These are phyloP conservation scores for Telenomus remus DNA, from an alignment of 1,140 invertebrate species.

Conservation along the genomic window DNA sequence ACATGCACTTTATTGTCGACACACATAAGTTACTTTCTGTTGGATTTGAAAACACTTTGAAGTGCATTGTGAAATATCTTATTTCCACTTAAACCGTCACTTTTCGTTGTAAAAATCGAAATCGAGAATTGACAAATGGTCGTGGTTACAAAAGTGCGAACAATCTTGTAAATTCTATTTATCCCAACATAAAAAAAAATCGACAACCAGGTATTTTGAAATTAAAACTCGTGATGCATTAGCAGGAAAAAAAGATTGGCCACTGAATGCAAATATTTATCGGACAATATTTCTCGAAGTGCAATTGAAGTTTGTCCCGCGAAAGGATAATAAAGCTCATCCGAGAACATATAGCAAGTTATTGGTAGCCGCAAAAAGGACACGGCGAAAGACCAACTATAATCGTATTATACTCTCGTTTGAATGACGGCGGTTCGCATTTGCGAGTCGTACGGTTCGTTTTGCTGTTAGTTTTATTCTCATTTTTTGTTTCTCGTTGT, in stretches of 20 bases:
- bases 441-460: slow-evolving; percentile 11
- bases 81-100: too few species aligned
- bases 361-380: slow-evolving; percentile 9
- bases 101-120: too few species aligned
- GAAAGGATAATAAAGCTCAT: slow-evolving; percentile 21
- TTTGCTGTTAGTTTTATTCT: slow-evolving; percentile 10
- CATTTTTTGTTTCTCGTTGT: slow-evolving; percentile 10
- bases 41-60: slow-evolving; percentile 9
- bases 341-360: slow-evolving; percentile 8
- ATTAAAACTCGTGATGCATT: too few species aligned
- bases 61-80: too few species aligned
- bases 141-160: too few species aligned
- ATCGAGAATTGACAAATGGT: too few species aligned
- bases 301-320: slow-evolving; percentile 10
- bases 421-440: slow-evolving; percentile 38
- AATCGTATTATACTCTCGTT: slow-evolving; percentile 50
- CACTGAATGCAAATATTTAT: slow-evolving; percentile 12
- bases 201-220: too few species aligned
- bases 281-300: slow-evolving; percentile 25
- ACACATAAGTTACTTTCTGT: slow-evolving; percentile 13
- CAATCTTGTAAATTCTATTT: too few species aligned
- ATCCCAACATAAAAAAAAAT: too few species aligned
- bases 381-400: slow-evolving; percentile 23
- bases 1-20: slow-evolving; percentile 19
- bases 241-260: too few species aligned